Evolutionary conservation across 35 echinoderm and acorn worm species (phyloP).

Genomic region (Acanthaster planci): DNA sequence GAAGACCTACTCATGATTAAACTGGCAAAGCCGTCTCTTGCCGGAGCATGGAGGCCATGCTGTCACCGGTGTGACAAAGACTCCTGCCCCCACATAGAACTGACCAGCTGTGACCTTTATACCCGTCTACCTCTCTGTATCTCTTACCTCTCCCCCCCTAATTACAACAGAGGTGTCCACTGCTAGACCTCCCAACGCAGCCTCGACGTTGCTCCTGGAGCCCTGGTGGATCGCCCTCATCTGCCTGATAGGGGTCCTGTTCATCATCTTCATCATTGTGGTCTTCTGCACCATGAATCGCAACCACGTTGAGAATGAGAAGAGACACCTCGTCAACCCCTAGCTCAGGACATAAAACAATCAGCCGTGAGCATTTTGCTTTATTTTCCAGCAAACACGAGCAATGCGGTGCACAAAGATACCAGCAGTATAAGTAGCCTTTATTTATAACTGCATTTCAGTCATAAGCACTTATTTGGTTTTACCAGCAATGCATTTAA

Average conservation of each 20-base stretch:
- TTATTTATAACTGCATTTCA: too few relatives aligned
- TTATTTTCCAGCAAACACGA: too few relatives aligned
- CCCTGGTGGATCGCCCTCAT: conserved; percentile 88
- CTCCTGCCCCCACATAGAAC: too few relatives aligned
- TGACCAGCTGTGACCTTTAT: too few relatives aligned
- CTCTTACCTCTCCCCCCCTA: background rate
- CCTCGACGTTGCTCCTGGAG: conserved; percentile 32
- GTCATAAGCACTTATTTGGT: too few relatives aligned
- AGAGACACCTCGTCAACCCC: conserved; percentile 17
- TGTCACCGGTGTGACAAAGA: too few relatives aligned
- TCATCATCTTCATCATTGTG: conserved; percentile 71
- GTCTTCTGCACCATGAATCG: conserved; percentile 75
- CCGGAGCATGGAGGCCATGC: too few relatives aligned
- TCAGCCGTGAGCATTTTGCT: background rate
- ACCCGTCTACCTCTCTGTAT: background rate
- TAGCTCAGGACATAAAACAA: background rate
- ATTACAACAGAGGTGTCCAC: background rate
- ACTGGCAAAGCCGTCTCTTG: too few relatives aligned
- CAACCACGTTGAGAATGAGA: conserved; percentile 27
- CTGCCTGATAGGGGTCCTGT: conserved; percentile 67
- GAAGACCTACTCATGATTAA: too few relatives aligned
- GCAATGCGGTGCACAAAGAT: too few relatives aligned
- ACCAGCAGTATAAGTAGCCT: too few relatives aligned
- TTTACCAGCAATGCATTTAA: too few relatives aligned
- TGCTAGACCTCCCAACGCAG: background rate